Percentiles rank a stretch among this genome's conserved stretches.
These are phyloP conservation scores for Stercorarius parasiticus DNA, from an alignment of 2,113 vertebrate genomes.

Conservation along the genomic window DNA sequence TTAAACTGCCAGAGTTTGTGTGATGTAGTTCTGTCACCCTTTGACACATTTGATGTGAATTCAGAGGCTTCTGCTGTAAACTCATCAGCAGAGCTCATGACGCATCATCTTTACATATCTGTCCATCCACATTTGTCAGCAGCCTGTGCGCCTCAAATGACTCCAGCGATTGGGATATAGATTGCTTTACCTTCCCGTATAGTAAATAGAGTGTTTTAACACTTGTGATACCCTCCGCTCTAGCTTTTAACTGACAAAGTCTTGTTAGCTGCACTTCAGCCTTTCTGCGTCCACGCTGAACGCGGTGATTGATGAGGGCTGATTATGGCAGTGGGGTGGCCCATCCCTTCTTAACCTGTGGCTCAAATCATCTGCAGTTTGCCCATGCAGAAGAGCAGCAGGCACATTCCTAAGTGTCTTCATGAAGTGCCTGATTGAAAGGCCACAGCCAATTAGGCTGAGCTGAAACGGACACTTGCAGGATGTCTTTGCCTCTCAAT, in stretches of 20 bases:
- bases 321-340: slow-evolving; percentile 30
- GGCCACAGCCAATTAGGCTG: slow-evolving; percentile 53
- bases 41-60: slow-evolving; percentile 73
- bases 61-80: slow-evolving; percentile 68
- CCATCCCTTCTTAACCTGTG: background rate
- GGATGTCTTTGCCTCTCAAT: background rate
- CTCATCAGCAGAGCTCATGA: slow-evolving; percentile 68
- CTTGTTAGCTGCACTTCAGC: slow-evolving; percentile 37
- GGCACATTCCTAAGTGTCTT: slow-evolving; percentile 20
- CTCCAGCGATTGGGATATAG: slow-evolving; percentile 57
- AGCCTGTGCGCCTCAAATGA: slow-evolving; percentile 1
- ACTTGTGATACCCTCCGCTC: slow-evolving; percentile 36
- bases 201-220: slow-evolving; percentile 57
- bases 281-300: background rate
- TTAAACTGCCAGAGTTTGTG: slow-evolving; percentile 74
- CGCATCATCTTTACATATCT: slow-evolving; percentile 76
- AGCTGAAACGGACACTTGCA: slow-evolving; percentile 34
- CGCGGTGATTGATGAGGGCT: slow-evolving; percentile 16
- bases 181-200: slow-evolving; percentile 39
- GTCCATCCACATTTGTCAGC: slow-evolving; percentile 71
- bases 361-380: slow-evolving; percentile 27
- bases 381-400: slow-evolving; percentile 55
- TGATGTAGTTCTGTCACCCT: slow-evolving; percentile 73
- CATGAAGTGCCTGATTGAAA: slow-evolving; percentile 52
- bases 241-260: slow-evolving; percentile 26